phyloP scores from a whole-genome alignment of 2,113 vertebrate species.

The Seriola rivoliana region DNA sequence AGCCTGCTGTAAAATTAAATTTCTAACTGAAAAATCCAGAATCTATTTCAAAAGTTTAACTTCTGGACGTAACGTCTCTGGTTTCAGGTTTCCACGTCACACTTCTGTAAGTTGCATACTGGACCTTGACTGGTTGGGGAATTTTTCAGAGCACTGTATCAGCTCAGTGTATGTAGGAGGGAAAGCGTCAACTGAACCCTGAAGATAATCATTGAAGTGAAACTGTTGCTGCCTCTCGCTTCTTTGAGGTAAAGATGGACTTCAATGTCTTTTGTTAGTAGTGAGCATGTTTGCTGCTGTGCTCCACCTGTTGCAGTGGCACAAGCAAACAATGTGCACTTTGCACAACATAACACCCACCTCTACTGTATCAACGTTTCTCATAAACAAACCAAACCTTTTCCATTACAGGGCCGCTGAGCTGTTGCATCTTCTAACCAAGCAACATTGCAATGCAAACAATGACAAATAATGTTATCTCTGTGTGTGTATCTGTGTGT shows the following conservation, averaged over 20 bases:
- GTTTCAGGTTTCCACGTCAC: background rate
- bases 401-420: conserved; percentile 2
- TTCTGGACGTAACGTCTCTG: background rate
- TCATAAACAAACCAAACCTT: conserved; percentile 41
- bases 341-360: conserved; percentile 60
- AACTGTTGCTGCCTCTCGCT: conserved; percentile 9
- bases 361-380: conserved; percentile 20
- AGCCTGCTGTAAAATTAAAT: too few species aligned
- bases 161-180: conserved; percentile 7
- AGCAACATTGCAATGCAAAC: conserved; percentile 14
- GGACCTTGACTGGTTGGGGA: background rate
- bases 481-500: too few species aligned
- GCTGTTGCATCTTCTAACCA: conserved; percentile 14
- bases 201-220: background rate
- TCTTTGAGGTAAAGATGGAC: conserved; percentile 22
- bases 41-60: background rate
- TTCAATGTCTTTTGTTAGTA: background rate
- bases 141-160: too few species aligned
- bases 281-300: conserved; percentile 42
- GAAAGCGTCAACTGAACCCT: background rate
- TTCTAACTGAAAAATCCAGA: too few species aligned
- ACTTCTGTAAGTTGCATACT: background rate
- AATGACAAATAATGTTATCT: background rate
- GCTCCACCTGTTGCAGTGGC: conserved; percentile 8
- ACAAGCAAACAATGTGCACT: conserved; percentile 39